Base-by-base conservation (phyloP, 2,797 vertebrate genomes). In the Gambusia yucatana region DNA sequence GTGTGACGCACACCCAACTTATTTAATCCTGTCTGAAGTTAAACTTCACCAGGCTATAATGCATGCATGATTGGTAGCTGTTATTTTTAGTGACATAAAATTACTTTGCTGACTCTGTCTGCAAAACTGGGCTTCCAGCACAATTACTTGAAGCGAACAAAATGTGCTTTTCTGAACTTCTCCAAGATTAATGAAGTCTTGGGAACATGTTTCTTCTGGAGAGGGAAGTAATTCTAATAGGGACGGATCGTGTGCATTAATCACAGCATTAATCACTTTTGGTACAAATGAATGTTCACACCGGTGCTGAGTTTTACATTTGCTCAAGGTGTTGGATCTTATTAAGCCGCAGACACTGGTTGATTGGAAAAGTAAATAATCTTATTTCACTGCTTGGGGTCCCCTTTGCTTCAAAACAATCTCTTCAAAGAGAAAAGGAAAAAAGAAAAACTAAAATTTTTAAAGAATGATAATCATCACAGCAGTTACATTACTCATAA, bases 101-200 rank as follows among this genome's bases (percentile, higher is more conserved):
- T 33, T 36, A 28, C 1, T 41, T 11, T 1, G 11, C 44, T 48
- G 4, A 71, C 10, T 39, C 43, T 69, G 44, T 28, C 30, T 65
- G 16, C 30, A 59, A 52, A 11, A 20, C 3, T 25, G 1, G 43
- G 22, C 14, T 84, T 76, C 67, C 44, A 70, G 50, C 70, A 67
- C 69, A 80, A 20, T 81, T 84, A 77, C 86, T 78, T 83, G 39
- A 76, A 69, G 76, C 65, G 30, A 84, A 81, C 70, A 72, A 55
- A 43, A 61, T 75, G 48, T 57, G 70, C 72, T 87, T 82, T 84
- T 82, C 82, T 78, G 71, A 82, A 82, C 63, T 80, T 47, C 77
- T 88, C 69, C 83, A 93, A 88, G 84, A 90, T 91, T 89, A 88
- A 92, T 89, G 82, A 92, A 82, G 73, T 82, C 80, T 80, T 88